These are phyloP conservation scores for Zaprionus lachaisei DNA, from an alignment of 1,140 invertebrate species.

Conservation along the genomic window DNA sequence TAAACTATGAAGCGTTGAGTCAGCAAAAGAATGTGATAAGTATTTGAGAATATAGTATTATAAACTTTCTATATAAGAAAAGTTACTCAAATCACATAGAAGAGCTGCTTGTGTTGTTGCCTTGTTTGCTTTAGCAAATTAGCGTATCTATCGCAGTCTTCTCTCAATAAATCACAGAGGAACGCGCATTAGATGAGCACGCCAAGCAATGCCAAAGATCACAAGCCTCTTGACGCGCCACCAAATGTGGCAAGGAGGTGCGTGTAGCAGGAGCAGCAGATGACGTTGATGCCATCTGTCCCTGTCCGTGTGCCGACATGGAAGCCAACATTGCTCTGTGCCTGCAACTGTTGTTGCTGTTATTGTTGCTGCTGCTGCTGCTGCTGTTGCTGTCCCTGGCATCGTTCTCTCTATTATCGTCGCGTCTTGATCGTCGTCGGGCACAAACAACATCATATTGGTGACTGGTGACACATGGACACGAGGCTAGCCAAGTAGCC, in stretches of 20 bases:
- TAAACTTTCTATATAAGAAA: background rate
- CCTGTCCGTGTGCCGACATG: constrained; percentile 35
- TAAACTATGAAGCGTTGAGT: background rate
- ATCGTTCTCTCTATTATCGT: constrained; percentile 68
- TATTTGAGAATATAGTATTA: background rate
- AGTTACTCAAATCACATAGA: background rate
- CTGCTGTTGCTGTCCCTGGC: constrained; percentile 19
- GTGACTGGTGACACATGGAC: constrained; percentile 77
- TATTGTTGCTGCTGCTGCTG: constrained; percentile 1
- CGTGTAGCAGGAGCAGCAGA: constrained; percentile 34
- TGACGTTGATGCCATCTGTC: constrained; percentile 56
- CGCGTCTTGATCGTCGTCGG: constrained; percentile 58
- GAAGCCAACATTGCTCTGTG: constrained; percentile 26
- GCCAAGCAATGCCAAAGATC: constrained; percentile 12
- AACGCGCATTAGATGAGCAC: background rate
- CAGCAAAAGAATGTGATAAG: background rate
- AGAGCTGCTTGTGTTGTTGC: background rate
- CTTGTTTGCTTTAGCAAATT: background rate
- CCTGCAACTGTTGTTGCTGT: background rate
- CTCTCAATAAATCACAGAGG: background rate
- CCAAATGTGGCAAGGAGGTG: constrained; percentile 10
- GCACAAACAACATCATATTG: constrained; percentile 75
- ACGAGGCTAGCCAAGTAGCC: constrained; percentile 46
- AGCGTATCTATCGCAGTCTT: background rate
- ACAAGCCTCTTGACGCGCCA: constrained; percentile 10